These are phyloP conservation scores for Mimumesa dahlbomi DNA, from an alignment of 2,888 invertebrate genomes.

Conservation along the genomic window DNA sequence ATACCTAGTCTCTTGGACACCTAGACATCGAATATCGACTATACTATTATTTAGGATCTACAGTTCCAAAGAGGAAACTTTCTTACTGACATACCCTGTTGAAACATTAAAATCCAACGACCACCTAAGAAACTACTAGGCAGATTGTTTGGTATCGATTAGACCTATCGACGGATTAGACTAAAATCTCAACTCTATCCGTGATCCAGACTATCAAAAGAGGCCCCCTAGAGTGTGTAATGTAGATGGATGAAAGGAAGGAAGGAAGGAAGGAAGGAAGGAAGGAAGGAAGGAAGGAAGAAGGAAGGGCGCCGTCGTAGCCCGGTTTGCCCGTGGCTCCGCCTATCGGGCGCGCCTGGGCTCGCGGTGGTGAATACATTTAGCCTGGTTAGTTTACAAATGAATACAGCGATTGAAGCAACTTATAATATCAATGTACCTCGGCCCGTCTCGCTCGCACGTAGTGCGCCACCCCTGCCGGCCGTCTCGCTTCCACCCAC, in stretches of 20 bases:
- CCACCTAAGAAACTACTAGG: too few relatives aligned
- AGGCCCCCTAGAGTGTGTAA: too few relatives aligned
- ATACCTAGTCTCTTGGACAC: too few relatives aligned
- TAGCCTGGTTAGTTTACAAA: conserved; percentile 85
- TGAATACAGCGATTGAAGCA: conserved; percentile 87
- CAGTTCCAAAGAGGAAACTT: too few relatives aligned
- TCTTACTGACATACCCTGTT: too few relatives aligned
- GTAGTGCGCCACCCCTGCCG: conserved; percentile 67
- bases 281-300: conserved; percentile 65
- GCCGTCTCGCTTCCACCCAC: conserved; percentile 72
- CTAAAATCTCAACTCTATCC: too few relatives aligned
- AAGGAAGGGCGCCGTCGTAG: conserved; percentile 77
- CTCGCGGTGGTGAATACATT: conserved; percentile 80
- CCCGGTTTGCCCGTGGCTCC: conserved; percentile 77
- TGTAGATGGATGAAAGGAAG: conserved; percentile 19
- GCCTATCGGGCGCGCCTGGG: conserved; percentile 79
- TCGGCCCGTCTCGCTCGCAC: conserved; percentile 78
- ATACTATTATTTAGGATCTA: too few relatives aligned
- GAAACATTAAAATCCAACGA: too few relatives aligned
- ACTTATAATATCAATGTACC: conserved; percentile 87
- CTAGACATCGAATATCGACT: too few relatives aligned
- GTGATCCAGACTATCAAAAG: too few relatives aligned
- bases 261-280: conserved; percentile 40
- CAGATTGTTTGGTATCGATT: too few relatives aligned
- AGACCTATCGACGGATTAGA: too few relatives aligned